Evolutionary conservation across 2,888 invertebrate species (phyloP), one percentile per base, ranked within the genome.

Genomic region (Drosophila nigricruria): DNA sequence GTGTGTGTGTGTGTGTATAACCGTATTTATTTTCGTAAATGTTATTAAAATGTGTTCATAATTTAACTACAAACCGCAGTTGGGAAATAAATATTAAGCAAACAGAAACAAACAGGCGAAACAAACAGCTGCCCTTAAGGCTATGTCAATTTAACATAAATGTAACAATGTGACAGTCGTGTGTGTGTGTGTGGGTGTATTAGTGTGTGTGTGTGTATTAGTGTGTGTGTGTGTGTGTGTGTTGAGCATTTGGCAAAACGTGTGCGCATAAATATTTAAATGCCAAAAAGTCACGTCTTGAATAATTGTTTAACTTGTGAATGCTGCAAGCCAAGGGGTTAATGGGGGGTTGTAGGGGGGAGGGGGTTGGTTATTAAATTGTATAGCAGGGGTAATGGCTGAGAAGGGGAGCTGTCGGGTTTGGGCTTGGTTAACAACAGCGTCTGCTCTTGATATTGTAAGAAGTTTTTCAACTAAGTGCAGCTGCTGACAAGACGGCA

Each of bases 271-370:
- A 88, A 86, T 86, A 86, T 86, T 86, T 88, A 76, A 88, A 86
- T 79, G 86, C 73, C 88, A 84, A 86, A 88, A 86, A 88, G 86
- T 86, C 86, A 88, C 88, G 86, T 86, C 82, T 82, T 82, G 79
- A 82, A 86, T 86, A 86, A 88, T 84, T 88, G 86, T 84, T 86
- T 82, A 80, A 81, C 76, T 84, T 82, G 69, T 66, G 27, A 62
- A 45, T 62, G 59, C 53, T n/a, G 10, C 47, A 18, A 49, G 65
- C 40, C 40, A 47, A 73, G 20, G 61, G 66, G 54, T 66, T 65
- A 66, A 66, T 66, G 65, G 12, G 20, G 40, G 32, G 16, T 1
- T 2, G 25, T 1, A 2, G 12, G 25, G 16, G 59, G 16, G 8
- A 43, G 34, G n/a, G 23, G n/a, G 12, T 3, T 20, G 52, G 30